Evolutionary conservation across 2,113 vertebrate species (phyloP), one percentile per base, ranked within the genome.

Genomic region (Tetrax tetrax): DNA sequence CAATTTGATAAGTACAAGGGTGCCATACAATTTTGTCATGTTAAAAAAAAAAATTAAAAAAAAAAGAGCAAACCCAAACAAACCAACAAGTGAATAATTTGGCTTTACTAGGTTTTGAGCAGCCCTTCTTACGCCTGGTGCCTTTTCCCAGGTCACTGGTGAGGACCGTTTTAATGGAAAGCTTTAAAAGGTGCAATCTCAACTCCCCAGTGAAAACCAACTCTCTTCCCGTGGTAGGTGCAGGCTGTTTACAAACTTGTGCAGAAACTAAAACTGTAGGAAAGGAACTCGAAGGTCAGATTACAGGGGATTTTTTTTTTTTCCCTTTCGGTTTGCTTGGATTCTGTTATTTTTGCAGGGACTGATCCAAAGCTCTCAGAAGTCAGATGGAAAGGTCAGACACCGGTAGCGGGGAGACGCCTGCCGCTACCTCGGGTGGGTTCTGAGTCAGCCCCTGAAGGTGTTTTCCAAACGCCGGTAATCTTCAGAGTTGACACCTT

Each of bases 61-160:
- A 47, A 50, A 17, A 43, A 43, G 6, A 43, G 41, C 19, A 35
- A 22, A 13, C 31, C 47, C 54, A 5, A 66, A 48, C 23, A 9
- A 78, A 68, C 68, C 77, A 78, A 56, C 41, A 33, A 18, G 65
- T 1, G 10, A 71, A 53, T 69, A 65, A 94, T 91, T 93, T 76
- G 90, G 92, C 90, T 95, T 93, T 57, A 43, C 61, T 45, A 61
- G 53, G 83, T 96, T 93, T 92, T 95, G 57, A 96, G 96, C 92
- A 94, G 96, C 96, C 93, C 87, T 82, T 84, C 83, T 92, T 90
- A 35, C 88, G 13, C 87, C 87, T 81, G 78, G 74, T 92, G 88
- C 83, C 91, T 95, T 94, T 89, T 57, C 74, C 74, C 12, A 6
- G 61, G 85, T 65, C 83, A 38, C 64, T 37, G 25, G 64, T 69